Conservation (phyloP, 1,140 invertebrate genomes). For the Onthophagus taurus region DNA sequence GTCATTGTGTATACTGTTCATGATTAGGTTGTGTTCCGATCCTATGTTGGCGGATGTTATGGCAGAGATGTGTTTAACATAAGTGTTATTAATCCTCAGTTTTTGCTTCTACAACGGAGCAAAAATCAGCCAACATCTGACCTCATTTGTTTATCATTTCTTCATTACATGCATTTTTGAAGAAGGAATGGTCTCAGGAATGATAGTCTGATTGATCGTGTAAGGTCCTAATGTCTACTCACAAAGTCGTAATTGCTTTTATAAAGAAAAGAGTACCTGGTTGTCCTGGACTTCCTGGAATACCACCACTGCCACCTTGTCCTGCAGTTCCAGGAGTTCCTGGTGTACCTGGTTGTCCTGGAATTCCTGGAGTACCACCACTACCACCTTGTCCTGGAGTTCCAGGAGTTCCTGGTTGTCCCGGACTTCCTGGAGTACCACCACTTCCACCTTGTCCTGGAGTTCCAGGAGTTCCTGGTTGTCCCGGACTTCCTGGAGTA, state of each 20-base stretch:
- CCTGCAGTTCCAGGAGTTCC: slow-evolving; percentile 34
- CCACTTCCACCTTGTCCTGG: slow-evolving; percentile 15
- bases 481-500: slow-evolving; percentile 17
- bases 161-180: slow-evolving; percentile 22
- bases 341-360: slow-evolving; percentile 21
- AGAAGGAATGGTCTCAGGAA: slow-evolving; percentile 20
- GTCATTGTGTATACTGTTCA: too few species aligned
- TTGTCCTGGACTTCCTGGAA: slow-evolving; percentile 13
- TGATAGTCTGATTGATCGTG: slow-evolving; percentile 21
- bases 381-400: slow-evolving; percentile 21
- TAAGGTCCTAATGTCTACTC: too few species aligned
- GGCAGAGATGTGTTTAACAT: too few species aligned
- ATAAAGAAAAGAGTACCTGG: too few species aligned
- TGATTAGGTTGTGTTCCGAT: slow-evolving; percentile 8
- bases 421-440: background rate
- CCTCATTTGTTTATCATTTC: too few species aligned
- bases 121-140: too few species aligned
- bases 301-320: slow-evolving; percentile 15
- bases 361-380: slow-evolving; percentile 17
- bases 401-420: slow-evolving; percentile 20
- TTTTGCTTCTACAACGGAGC: too few species aligned
- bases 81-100: too few species aligned
- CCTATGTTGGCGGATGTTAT: too few species aligned
- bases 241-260: too few species aligned
- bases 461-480: slow-evolving; percentile 19